Conservation (phyloP, 2,797 vertebrate species). For the Vultur gryphus region DNA sequence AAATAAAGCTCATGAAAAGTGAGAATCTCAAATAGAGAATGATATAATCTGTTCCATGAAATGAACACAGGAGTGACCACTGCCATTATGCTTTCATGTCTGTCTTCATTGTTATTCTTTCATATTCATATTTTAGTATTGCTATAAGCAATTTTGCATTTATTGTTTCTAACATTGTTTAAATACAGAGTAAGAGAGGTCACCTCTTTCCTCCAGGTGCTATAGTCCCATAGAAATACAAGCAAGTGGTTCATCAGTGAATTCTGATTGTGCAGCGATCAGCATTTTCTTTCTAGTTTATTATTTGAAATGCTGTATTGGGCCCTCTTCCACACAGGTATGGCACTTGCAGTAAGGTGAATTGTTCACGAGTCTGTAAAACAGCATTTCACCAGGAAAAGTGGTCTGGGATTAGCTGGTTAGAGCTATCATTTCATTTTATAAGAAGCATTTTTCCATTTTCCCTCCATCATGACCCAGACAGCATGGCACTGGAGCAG, state of each 20-base stretch:
- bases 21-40: neutral
- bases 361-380: neutral
- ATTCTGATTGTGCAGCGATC: neutral
- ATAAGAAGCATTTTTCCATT: neutral
- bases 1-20: neutral
- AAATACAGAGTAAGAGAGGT: neutral
- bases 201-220: neutral
- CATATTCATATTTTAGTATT: neutral
- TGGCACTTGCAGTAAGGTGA: neutral
- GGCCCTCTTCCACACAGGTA: neutral
- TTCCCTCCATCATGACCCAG: neutral
- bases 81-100: neutral
- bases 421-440: neutral
- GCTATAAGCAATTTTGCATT: neutral
- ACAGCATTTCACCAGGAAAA: neutral
- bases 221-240: neutral
- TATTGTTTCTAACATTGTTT: neutral
- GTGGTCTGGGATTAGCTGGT: neutral
- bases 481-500: rapidly evolving
- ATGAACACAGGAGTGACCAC: neutral
- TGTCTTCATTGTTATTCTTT: neutral
- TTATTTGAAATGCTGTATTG: neutral
- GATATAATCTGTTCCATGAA: neutral
- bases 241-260: neutral
- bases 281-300: neutral